Percentiles rank a stretch among this genome's conserved stretches.
These are phyloP conservation scores for Chaenogobius annularis DNA, from an alignment of 2,113 vertebrate genomes.

Conservation along the genomic window DNA sequence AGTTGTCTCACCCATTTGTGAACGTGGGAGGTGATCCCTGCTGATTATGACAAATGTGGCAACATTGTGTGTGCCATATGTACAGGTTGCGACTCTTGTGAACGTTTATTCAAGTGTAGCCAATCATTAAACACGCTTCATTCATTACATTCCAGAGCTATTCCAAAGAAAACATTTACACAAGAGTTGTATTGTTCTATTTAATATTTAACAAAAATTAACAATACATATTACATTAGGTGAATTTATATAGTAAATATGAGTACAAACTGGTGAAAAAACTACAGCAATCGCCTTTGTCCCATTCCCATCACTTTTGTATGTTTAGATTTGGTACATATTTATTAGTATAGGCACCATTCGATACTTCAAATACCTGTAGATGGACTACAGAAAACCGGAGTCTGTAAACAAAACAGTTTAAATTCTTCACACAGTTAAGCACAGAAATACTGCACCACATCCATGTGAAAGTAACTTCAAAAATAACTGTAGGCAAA, in stretches of 20 bases:
- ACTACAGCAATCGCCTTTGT: slow-evolving; percentile 21
- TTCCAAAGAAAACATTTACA: slow-evolving; percentile 23
- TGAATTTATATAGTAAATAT: slow-evolving; percentile 22
- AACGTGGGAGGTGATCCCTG: neutral
- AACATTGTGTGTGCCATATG: neutral
- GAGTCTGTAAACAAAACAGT: slow-evolving; percentile 60
- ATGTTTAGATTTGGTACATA: slow-evolving; percentile 8
- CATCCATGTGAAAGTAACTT: slow-evolving; percentile 44
- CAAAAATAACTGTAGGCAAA: slow-evolving; percentile 64
- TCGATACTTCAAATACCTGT: slow-evolving; percentile 67
- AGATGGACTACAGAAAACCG: slow-evolving; percentile 64
- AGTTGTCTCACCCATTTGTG: too few relatives aligned
- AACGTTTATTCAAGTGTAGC: slow-evolving; percentile 9
- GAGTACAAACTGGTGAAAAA: slow-evolving; percentile 11
- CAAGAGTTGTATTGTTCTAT: slow-evolving; percentile 19
- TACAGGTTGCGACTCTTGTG: slow-evolving; percentile 15
- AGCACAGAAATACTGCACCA: neutral
- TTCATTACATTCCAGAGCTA: slow-evolving; percentile 29
- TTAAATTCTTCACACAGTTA: slow-evolving; percentile 13
- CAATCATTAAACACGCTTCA: slow-evolving; percentile 32
- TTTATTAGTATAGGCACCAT: slow-evolving; percentile 29
- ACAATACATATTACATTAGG: slow-evolving; percentile 12
- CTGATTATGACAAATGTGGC: neutral
- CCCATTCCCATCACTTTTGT: slow-evolving; percentile 15
- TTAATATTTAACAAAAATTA: slow-evolving; percentile 52